Percentiles rank a stretch among this genome's conserved stretches.
Conservation (phyloP, 2,113 vertebrate species). For the Pedionomus torquatus region DNA sequence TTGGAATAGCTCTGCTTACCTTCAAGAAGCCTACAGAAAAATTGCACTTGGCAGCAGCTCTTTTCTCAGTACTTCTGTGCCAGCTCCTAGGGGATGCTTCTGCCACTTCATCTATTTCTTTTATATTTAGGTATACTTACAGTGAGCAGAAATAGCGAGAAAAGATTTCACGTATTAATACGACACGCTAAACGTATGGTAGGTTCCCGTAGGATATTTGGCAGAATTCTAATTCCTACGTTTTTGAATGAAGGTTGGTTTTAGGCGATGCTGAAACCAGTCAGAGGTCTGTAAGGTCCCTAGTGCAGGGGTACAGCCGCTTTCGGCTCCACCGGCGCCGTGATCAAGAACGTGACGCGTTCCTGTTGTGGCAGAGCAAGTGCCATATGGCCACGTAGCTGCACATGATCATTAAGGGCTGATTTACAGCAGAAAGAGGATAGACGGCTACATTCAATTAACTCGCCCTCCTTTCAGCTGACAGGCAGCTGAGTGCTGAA, state of each 20-base stretch:
- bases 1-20: not conserved
- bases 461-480: not conserved
- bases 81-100: not conserved
- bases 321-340: not conserved
- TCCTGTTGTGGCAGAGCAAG: not conserved
- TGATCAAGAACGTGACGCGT: not conserved
- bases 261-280: not conserved
- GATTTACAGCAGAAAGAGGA: slow-evolving; percentile 17
- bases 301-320: not conserved
- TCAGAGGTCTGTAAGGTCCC: not conserved
- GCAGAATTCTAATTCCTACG: not conserved
- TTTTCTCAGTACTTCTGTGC: not conserved
- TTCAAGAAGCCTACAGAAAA: not conserved
- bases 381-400: slow-evolving; percentile 16
- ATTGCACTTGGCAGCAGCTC: not conserved
- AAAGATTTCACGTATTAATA: not conserved
- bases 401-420: slow-evolving; percentile 42
- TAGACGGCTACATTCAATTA: slow-evolving; percentile 43
- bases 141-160: not conserved
- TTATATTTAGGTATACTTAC: not conserved
- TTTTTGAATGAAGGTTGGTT: not conserved
- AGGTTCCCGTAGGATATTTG: not conserved
- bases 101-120: not conserved
- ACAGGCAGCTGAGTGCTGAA: slow-evolving; percentile 7
- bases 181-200: not conserved